A percentile compares a stretch with the other conserved stretches of the same genome.
These are phyloP conservation scores for Pristiophorus japonicus DNA, from an alignment of 2,113 vertebrate genomes.

Conservation along the genomic window DNA sequence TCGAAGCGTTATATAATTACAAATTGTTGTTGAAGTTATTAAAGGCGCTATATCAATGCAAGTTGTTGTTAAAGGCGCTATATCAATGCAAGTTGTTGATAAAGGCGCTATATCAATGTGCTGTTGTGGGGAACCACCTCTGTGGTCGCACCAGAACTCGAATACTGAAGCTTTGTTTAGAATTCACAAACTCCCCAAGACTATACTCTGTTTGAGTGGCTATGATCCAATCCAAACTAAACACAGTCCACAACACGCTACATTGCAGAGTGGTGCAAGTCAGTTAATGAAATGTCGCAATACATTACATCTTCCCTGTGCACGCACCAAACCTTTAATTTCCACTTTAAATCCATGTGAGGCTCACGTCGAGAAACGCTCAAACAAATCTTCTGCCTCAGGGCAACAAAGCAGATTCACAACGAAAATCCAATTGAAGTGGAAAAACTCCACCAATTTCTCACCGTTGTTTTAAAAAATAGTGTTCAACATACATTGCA, in stretches of 20 bases:
- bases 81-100: neutral
- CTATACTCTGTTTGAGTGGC: neutral
- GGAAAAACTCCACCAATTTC: no score
- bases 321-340: neutral
- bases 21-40: no score
- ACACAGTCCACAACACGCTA: neutral
- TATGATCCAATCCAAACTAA: neutral
- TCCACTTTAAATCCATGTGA: neutral
- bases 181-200: neutral
- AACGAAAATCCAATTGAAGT: neutral
- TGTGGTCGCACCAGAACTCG: neutral
- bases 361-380: neutral
- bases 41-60: no score
- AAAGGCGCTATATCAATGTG: neutral
- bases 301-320: neutral
- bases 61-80: neutral
- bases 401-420: neutral
- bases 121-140: neutral
- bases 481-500: neutral
- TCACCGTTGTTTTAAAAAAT: no score
- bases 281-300: constrained; percentile 23
- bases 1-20: neutral
- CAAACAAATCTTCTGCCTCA: neutral
- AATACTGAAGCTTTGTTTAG: neutral
- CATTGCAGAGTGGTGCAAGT: neutral